Conservation (phyloP, 2,888 invertebrate genomes). For the Merodon equestris region DNA sequence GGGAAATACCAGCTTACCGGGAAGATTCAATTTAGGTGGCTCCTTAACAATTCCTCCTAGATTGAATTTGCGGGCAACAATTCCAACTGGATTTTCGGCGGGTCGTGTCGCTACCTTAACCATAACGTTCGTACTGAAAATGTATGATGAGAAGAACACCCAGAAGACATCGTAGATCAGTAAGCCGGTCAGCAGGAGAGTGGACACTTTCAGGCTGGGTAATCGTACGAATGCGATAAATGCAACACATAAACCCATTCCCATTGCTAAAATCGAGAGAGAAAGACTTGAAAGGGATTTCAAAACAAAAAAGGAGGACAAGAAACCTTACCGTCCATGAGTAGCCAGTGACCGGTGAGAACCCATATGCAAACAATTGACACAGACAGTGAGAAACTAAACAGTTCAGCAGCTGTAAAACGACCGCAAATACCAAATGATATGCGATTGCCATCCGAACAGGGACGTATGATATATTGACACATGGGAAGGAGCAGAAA, state of each 20-base stretch:
- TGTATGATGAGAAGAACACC: slow-evolving; percentile 99
- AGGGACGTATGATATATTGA: slow-evolving; percentile 94
- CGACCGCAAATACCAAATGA: slow-evolving; percentile 95
- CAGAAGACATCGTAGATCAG: slow-evolving; percentile 98
- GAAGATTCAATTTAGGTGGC: slow-evolving; percentile 96
- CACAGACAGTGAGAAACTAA: slow-evolving; percentile 94
- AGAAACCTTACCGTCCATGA: slow-evolving; percentile 91
- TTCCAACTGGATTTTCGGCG: slow-evolving; percentile 94
- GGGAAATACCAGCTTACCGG: slow-evolving; percentile 98
- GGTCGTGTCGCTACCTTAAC: slow-evolving; percentile 93
- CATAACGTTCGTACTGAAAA: slow-evolving; percentile 99
- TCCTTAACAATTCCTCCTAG: slow-evolving; percentile 93
- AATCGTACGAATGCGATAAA: slow-evolving; percentile 98
- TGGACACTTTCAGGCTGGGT: slow-evolving; percentile 97
- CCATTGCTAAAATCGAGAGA: slow-evolving; percentile 86
- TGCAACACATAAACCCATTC: slow-evolving; percentile 98
- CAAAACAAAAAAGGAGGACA: not conserved
- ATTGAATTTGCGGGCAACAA: slow-evolving; percentile 95
- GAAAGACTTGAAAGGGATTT: slow-evolving; percentile 26
- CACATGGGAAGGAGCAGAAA: slow-evolving; percentile 98
- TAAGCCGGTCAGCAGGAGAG: slow-evolving; percentile 93
- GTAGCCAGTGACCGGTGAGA: slow-evolving; percentile 97
- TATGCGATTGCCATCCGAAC: slow-evolving; percentile 90
- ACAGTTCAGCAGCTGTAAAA: slow-evolving; percentile 95
- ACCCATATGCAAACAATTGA: slow-evolving; percentile 98